Evolutionary conservation across 2,797 vertebrate species (phyloP), one percentile per base, ranked within the genome.

Genomic region (Oceanodroma leucorhoa): DNA sequence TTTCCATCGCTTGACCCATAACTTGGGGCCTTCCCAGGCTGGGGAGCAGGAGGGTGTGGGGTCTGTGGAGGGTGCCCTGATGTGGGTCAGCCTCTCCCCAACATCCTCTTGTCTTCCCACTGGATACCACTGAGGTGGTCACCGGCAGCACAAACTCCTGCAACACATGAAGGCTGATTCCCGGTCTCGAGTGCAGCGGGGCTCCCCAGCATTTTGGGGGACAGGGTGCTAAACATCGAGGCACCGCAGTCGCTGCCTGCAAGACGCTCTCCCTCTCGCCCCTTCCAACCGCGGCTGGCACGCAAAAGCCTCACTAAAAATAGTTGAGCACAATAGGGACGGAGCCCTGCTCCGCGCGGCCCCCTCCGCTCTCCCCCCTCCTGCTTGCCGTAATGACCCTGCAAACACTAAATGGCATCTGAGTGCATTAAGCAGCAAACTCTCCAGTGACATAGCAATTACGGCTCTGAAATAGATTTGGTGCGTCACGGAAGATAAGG

Each of bases 401-500:
- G 97, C 98, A 98, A 98, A 98, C 98, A 98, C 97, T 98, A 98
- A 98, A 98, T 98, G 98, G 96, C 98, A 97, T 98, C 98, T 98
- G 98, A 91, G 97, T 98, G 98, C 98, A 98, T 99, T 98, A 98
- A 91, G 97, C 98, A 98, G 98, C 98, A 98, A 98, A 97, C 98
- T 98, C 98, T 98, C 97, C 24, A 36, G 98, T 98, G 98, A 98
- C 98, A 98, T 98, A 98, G 98, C 99, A 99, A 99, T 99, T 99
- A 99, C 93, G 97, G 98, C 98, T 99, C 98, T 98, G 98, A 99
- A 99, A 99, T 99, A 99, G 98, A 99, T 98, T 97, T 98, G 98
- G 98, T 98, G 98, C 98, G 98, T 99, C 98, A 98, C 97, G 89
- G 98, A 98, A 98, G 98, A 98, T 98, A 97, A 98, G 98, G 98